A percentile compares a stretch with the other conserved stretches of the same genome.
phyloP scores from a whole-genome alignment of 2,113 vertebrate genomes.

The Equus przewalskii region DNA sequence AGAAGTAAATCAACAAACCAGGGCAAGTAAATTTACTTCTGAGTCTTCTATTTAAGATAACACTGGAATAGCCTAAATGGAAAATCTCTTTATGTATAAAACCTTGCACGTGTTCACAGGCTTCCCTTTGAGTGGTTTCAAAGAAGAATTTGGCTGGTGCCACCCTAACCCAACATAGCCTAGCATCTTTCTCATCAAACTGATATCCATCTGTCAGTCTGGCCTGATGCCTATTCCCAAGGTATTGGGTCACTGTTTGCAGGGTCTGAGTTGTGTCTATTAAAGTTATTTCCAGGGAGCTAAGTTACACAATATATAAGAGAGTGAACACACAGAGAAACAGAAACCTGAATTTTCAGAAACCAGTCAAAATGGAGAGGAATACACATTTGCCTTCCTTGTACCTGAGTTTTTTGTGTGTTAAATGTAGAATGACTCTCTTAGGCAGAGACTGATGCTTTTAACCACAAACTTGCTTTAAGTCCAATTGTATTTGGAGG shows the following conservation, averaged over 20 bases:
- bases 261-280: constrained; percentile 73
- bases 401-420: neutral
- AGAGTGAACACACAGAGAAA: neutral
- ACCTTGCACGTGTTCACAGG: constrained; percentile 40
- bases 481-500: neutral
- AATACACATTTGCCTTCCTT: neutral
- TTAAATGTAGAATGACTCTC: constrained; percentile 18
- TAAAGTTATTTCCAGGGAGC: constrained; percentile 72
- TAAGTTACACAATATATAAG: neutral
- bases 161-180: constrained; percentile 36
- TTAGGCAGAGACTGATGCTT: neutral
- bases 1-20: constrained; percentile 57
- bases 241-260: constrained; percentile 70
- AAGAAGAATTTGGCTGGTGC: constrained; percentile 74
- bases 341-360: neutral
- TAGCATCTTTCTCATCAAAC: constrained; percentile 78
- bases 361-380: neutral
- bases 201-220: constrained; percentile 86
- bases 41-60: constrained; percentile 43
- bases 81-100: constrained; percentile 47
- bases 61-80: constrained; percentile 14
- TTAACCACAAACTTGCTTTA: constrained; percentile 25
- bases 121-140: constrained; percentile 76
- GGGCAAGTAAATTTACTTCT: constrained; percentile 40
- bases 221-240: constrained; percentile 82